Conservation (phyloP, 2,797 vertebrate species). For the Allobates femoralis region DNA sequence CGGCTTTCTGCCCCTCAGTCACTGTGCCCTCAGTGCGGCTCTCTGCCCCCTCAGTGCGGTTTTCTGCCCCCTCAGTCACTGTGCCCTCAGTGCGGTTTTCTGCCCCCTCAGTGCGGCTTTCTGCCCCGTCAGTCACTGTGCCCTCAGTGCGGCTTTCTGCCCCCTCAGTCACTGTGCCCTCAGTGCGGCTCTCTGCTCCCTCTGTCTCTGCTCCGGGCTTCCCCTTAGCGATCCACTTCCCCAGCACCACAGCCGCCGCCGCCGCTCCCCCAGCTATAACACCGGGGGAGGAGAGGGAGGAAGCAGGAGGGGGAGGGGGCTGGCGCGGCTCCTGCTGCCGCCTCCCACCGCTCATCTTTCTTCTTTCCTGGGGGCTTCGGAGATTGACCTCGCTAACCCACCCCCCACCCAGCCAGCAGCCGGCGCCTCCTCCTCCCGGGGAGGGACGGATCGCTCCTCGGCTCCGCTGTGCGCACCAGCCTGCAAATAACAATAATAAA, state of each 20-base stretch:
- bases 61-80: too few relatives aligned
- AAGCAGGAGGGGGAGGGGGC: conserved; percentile 3
- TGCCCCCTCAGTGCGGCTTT: too few relatives aligned
- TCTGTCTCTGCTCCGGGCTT: conserved; percentile 30
- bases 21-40: too few relatives aligned
- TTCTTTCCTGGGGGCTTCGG: conserved; percentile 62
- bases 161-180: too few relatives aligned
- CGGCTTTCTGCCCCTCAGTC: too few relatives aligned
- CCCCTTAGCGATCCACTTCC: conserved; percentile 22
- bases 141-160: too few relatives aligned
- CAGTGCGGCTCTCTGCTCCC: not conserved
- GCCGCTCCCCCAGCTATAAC: conserved; percentile 35
- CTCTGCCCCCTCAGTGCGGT: too few relatives aligned
- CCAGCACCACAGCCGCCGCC: not conserved
- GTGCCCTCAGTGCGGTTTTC: too few relatives aligned
- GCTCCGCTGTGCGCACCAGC: conserved; percentile 42
- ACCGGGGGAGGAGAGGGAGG: conserved; percentile 47
- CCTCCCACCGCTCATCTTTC: conserved; percentile 62
- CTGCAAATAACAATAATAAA: conserved; percentile 63
- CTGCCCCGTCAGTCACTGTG: too few relatives aligned
- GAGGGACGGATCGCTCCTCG: conserved; percentile 29
- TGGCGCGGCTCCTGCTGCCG: conserved; percentile 50
- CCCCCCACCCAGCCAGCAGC: conserved; percentile 34
- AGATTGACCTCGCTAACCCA: conserved; percentile 60
- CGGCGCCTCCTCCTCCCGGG: conserved; percentile 45